Base-by-base conservation (phyloP, 2,888 invertebrate genomes). In the Harpalus rubripes region DNA sequence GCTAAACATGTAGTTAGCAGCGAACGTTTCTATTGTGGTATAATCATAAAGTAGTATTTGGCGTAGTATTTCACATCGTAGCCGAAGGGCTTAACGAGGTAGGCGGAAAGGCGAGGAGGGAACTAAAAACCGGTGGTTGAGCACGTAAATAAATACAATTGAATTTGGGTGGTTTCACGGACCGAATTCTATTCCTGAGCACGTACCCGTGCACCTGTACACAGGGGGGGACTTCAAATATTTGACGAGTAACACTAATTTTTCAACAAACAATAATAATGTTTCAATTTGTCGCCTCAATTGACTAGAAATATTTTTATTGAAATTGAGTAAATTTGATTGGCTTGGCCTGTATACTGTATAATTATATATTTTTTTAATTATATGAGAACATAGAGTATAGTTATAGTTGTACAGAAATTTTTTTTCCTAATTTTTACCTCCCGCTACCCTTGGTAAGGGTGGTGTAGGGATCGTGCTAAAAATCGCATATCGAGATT, bases 61-160 rank as follows among this genome's bases (percentile, higher is more conserved):
- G 72, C 18, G 41, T 39, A 68, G 41, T 8, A 74, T 44, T 74
- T 74, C 72, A 41, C 8, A 32, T 32, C 41, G 15, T 72, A 16
- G 18, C 7, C 12, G 12, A 74, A 74, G 41, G 44, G 72, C 72
- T 74, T 32, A 68, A 12, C 41, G 41, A 16, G 52, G 44, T 74
- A 22, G 63, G 41, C 12, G n/a, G 4, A 32, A 39, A 16, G 41
- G 68, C 1, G 18, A 74, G 7, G 72, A 18, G 72, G 10, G 44
- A n/a, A 22, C 15, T 74, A 15, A 18, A 44, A 44, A 74, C 72
- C 72, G 44, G 18, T 41, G 18, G 72, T 18, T 74, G 44, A 18
- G 44, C 72, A 74, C 72, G 72, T 74, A 74, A 41, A 74, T 22
- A 74, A 74, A 74, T 74, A 74, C 72, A 74, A 74, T 74, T 41